Percentiles rank a stretch among this genome's conserved stretches.
Conservation (phyloP, 2,888 invertebrate species). For the Silvanus unidentatus region DNA sequence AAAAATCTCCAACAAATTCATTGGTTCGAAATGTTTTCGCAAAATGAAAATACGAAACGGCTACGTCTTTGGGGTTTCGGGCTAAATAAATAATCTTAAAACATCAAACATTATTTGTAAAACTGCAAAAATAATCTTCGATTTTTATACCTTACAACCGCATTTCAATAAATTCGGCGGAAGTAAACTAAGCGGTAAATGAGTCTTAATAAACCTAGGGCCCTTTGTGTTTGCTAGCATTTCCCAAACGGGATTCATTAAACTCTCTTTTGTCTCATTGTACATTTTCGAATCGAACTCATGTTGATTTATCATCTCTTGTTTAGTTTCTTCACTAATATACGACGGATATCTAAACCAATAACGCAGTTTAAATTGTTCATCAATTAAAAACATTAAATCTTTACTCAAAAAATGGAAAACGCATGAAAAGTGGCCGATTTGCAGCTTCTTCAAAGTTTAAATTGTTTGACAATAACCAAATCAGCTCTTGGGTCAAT, state of each 20-base stretch:
- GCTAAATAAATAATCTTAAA: conserved; percentile 75
- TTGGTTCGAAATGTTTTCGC: conserved; percentile 64
- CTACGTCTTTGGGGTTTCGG: conserved; percentile 80
- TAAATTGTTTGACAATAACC: conserved; percentile 70
- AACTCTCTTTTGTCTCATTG: too few relatives aligned
- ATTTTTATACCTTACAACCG: conserved; percentile 53
- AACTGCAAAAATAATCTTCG: too few relatives aligned
- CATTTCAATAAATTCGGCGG: conserved; percentile 56
- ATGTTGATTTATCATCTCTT: conserved; percentile 57
- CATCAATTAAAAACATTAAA: conserved; percentile 30
- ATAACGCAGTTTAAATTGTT: too few relatives aligned
- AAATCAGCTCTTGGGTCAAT: conserved; percentile 75
- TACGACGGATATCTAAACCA: conserved; percentile 70
- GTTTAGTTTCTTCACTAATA: conserved; percentile 62
- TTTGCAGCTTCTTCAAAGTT: conserved; percentile 56
- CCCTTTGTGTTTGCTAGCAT: too few relatives aligned
- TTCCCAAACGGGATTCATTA: too few relatives aligned
- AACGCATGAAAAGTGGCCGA: conserved; percentile 55
- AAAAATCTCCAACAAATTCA: conserved; percentile 62
- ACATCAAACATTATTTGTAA: too few relatives aligned
- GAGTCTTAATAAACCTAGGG: conserved; percentile 64
- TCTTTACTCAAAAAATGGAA: conserved; percentile 79
- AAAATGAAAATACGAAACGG: conserved; percentile 79
- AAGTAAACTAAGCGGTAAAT: conserved; percentile 69
- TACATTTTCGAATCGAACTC: conserved; percentile 50